Conservation (phyloP, 2,113 vertebrate genomes). For the Lasiurus cinereus region DNA sequence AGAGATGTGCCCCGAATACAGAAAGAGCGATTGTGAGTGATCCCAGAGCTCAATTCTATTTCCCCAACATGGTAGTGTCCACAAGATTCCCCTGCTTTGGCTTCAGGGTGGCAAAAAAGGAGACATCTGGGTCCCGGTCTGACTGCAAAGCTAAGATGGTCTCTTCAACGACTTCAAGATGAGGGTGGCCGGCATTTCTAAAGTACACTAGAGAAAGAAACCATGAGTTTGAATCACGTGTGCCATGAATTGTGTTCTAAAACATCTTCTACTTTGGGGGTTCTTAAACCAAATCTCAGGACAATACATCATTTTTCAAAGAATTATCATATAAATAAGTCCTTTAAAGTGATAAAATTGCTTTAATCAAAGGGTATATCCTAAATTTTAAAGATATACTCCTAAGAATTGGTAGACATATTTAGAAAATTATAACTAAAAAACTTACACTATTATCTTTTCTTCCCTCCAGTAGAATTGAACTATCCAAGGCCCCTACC, state of each 20-base stretch:
- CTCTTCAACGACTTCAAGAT: constrained; percentile 93
- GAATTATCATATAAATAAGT: neutral
- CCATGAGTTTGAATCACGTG: neutral
- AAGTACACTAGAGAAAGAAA: constrained; percentile 88
- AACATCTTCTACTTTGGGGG: neutral
- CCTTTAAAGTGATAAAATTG: neutral
- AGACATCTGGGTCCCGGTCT: constrained; percentile 94
- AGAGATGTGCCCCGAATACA: accelerated
- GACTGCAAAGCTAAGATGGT: constrained; percentile 91
- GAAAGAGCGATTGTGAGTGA: accelerated
- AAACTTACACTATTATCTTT: neutral
- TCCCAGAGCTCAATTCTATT: constrained; percentile 39
- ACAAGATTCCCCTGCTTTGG: constrained; percentile 86
- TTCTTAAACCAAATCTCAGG: neutral
- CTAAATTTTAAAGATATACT: constrained; percentile 8
- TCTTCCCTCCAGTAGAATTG: neutral
- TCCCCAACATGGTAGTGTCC: constrained; percentile 85
- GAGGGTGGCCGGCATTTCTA: constrained; percentile 93
- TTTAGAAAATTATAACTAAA: neutral
- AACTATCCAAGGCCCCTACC: neutral
- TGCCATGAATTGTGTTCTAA: constrained; percentile 40
- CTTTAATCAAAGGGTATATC: neutral
- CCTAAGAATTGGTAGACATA: neutral
- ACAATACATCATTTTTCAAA: neutral
- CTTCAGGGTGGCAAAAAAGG: constrained; percentile 93